Conservation (phyloP, 2,888 invertebrate genomes). For the Eulithis testata region DNA sequence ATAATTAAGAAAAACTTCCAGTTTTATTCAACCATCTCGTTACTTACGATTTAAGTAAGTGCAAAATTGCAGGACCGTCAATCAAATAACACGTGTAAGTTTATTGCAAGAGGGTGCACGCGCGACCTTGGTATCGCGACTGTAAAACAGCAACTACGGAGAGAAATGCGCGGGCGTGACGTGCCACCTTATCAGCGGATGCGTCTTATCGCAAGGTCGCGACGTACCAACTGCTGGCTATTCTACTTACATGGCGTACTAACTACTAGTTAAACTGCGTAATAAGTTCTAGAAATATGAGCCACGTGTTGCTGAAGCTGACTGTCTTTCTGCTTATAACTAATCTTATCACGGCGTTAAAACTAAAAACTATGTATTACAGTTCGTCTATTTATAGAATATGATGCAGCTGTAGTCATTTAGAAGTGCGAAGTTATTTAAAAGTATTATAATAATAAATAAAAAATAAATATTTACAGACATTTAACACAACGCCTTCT, state of each 20-base stretch:
- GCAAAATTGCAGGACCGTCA: slow-evolving; percentile 8
- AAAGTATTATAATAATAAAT: no score
- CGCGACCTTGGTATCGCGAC: slow-evolving; percentile 59
- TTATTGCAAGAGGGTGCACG: slow-evolving; percentile 60
- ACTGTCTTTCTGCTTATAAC: slow-evolving; percentile 43
- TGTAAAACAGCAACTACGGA: slow-evolving; percentile 33
- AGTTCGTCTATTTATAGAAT: slow-evolving; percentile 3
- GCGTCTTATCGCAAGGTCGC: slow-evolving; percentile 73
- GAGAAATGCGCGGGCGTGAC: slow-evolving; percentile 71
- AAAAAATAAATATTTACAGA: no score
- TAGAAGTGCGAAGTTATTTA: no score
- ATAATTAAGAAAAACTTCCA: no score
- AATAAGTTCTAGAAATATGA: slow-evolving; percentile 24
- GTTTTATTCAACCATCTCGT: no score
- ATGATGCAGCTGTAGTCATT: no score
- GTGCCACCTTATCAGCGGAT: slow-evolving; percentile 70
- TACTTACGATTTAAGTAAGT: background rate
- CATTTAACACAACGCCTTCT: no score
- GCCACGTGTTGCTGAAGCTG: slow-evolving; percentile 65
- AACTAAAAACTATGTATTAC: slow-evolving; percentile 7
- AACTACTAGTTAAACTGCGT: slow-evolving; percentile 14
- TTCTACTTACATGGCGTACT: slow-evolving; percentile 3
- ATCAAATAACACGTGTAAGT: slow-evolving; percentile 66
- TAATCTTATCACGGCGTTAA: slow-evolving; percentile 30
- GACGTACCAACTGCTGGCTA: slow-evolving; percentile 21